Evolutionary conservation across 2,113 vertebrate genomes (phyloP).

Genomic region (Corydoras maculifer): DNA sequence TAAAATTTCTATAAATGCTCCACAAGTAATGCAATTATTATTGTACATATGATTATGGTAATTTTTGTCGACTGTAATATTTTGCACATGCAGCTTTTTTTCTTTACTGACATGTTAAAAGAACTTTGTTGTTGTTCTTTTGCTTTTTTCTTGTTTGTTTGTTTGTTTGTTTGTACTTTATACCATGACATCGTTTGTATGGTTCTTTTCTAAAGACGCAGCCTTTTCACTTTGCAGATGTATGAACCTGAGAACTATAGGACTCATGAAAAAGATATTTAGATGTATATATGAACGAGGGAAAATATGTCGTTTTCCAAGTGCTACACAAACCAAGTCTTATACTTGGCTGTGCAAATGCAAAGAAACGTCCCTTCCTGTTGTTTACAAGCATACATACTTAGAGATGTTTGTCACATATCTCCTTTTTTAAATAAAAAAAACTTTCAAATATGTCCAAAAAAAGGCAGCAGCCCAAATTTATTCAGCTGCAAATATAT

Average conservation of each 20-base stretch:
- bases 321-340: slow-evolving; percentile 65
- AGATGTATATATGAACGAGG: slow-evolving; percentile 51
- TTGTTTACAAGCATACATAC: slow-evolving; percentile 91
- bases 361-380: slow-evolving; percentile 73
- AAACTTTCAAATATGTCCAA: slow-evolving; percentile 66
- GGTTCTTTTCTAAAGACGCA: slow-evolving; percentile 58
- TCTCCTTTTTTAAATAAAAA: slow-evolving; percentile 68
- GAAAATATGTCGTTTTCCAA: slow-evolving; percentile 56
- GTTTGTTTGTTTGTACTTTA: slow-evolving; percentile 39
- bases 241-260: slow-evolving; percentile 52
- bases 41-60: slow-evolving; percentile 78
- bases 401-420: slow-evolving; percentile 85
- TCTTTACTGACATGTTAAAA: slow-evolving; percentile 54
- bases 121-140: slow-evolving; percentile 45
- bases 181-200: slow-evolving; percentile 54
- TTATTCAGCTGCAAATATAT: slow-evolving; percentile 68
- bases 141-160: slow-evolving; percentile 6
- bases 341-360: slow-evolving; percentile 78
- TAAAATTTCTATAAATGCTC: slow-evolving; percentile 87
- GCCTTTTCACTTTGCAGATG: slow-evolving; percentile 60
- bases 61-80: slow-evolving; percentile 82
- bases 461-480: slow-evolving; percentile 56
- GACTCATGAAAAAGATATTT: slow-evolving; percentile 53
- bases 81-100: slow-evolving; percentile 82
- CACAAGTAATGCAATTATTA: slow-evolving; percentile 82